phyloP scores from a whole-genome alignment of 1,140 invertebrate genomes.

The Orchestia grillus region DNA sequence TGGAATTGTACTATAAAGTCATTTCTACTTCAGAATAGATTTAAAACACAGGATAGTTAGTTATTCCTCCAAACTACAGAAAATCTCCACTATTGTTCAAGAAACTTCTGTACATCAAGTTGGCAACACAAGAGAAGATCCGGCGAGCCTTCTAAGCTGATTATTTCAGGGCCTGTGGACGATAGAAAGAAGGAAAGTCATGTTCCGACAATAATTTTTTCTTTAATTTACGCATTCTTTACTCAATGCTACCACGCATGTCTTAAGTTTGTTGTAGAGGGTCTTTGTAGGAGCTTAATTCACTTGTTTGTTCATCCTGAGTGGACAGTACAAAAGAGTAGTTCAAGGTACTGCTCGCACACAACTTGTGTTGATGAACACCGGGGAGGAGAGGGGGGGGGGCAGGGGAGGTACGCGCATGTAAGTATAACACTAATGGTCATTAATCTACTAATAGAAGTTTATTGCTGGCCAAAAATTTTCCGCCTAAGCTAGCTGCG shows the following conservation, averaged over 20 bases:
- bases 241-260: background rate
- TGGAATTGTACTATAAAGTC: background rate
- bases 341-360: background rate
- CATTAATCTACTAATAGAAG: background rate
- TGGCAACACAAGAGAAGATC: background rate
- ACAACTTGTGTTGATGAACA: background rate
- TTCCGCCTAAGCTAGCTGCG: background rate
- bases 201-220: background rate
- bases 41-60: background rate
- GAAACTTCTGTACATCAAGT: background rate
- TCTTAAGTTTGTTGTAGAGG: background rate
- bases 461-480: background rate
- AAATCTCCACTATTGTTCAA: background rate
- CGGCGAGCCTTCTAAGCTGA: constrained; percentile 20
- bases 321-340: background rate
- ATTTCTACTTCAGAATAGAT: background rate
- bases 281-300: background rate
- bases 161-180: constrained; percentile 5
- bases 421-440: background rate
- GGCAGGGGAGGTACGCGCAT: too few relatives aligned
- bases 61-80: background rate
- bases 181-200: background rate
- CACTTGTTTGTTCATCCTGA: background rate
- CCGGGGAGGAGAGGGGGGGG: too few relatives aligned
- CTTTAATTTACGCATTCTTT: background rate